Base-by-base conservation (phyloP, 2,797 vertebrate species). In the Bradypodion ventrale region DNA sequence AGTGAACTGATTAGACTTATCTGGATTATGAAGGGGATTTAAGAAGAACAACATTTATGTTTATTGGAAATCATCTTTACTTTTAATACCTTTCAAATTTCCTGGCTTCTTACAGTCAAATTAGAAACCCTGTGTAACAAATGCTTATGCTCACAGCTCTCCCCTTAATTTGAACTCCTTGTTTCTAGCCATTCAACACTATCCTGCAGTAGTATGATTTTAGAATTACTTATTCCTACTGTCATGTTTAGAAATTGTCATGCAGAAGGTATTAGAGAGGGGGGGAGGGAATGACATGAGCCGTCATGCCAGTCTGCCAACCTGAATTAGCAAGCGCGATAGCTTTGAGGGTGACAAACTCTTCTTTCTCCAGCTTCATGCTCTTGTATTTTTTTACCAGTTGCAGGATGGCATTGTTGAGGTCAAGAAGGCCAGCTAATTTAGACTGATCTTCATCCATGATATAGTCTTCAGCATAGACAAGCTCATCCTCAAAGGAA, bases 391-490 rank as follows among this genome's bases (percentile, higher is more conserved):
- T 99, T 96, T 99, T 99, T 85, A 99, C 98, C 94, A 99, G 97
- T 93, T 99, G 98, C 90, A 99, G 97, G 96, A 99, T 99, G 90
- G 98, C 97, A 70, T 99, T 99, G 94, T 99, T 99, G 91, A 99
- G 97, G 93, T 99, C 98, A 89, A 99, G 97, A 87, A 99, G 97
- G 88, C 98, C 98, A 44, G 98, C 98, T 87, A 99, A 88, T 93
- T 99, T 99, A 63, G 98, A 99, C 92, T 99, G 98, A 93, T 99
- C 98, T 96, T 99, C 98, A 73, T 99, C 98, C 98, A 99, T 99
- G 90, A 99, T 99, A 95, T 99, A 99, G 97, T 99, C 98, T 94
- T 99, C 98, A 79, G 98, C 98, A 87, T 99, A 99, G 81, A 99
- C 98, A 79, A 99, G 94, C 97, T 99, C 99, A 93, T 99, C 98